Conservation (phyloP, 1,140 invertebrate genomes). For the Sipha flava region DNA sequence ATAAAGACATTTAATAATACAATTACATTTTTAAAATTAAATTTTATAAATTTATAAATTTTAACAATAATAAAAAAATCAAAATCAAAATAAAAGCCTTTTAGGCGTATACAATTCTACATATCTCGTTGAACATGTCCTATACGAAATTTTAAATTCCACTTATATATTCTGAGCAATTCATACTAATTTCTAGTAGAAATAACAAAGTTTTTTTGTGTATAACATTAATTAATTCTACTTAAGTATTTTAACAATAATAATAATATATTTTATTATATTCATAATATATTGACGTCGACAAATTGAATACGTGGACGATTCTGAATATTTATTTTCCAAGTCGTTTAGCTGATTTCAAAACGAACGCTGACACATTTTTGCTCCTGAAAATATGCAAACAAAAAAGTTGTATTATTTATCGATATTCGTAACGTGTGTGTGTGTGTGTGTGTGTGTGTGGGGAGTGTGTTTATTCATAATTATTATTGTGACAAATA, state of each 20-base stretch:
- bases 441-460: too few species aligned
- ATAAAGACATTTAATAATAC: not conserved
- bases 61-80: conserved; percentile 16
- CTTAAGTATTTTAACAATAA: conserved; percentile 9
- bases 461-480: too few species aligned
- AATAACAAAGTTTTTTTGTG: conserved; percentile 14
- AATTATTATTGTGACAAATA: too few species aligned
- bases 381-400: not conserved
- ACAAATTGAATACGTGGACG: not conserved
- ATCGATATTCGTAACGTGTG: too few species aligned
- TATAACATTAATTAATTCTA: conserved; percentile 18
- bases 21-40: conserved; percentile 6
- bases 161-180: conserved; percentile 30
- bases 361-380: conserved; percentile 24
- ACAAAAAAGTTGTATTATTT: not conserved
- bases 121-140: not conserved
- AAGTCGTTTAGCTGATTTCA: not conserved
- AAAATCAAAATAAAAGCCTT: conserved; percentile 13
- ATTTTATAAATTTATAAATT: conserved; percentile 20
- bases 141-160: not conserved
- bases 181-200: conserved; percentile 22
- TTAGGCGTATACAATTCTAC: conserved; percentile 10
- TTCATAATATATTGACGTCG: not conserved
- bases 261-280: not conserved
- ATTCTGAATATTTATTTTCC: not conserved